These are phyloP conservation scores for Varanus salvator DNA, from an alignment of 2,113 vertebrate species.

Conservation along the genomic window DNA sequence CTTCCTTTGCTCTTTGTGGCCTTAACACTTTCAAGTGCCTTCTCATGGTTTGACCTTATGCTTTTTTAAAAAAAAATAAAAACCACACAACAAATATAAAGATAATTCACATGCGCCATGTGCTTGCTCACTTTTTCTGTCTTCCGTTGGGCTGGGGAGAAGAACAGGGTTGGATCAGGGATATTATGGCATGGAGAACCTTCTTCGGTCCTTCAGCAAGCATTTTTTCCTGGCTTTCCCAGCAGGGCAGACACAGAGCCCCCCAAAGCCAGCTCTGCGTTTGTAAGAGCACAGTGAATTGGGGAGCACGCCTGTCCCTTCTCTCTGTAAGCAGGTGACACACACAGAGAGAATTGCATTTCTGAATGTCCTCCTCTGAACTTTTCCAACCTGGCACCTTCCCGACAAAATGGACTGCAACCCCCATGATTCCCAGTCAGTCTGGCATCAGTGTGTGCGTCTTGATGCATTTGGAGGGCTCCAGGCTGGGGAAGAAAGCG, in stretches of 20 bases:
- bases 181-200: neutral
- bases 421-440: too few relatives aligned
- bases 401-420: too few relatives aligned
- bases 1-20: neutral
- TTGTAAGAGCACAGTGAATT: too few relatives aligned
- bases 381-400: too few relatives aligned
- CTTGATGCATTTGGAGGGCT: too few relatives aligned
- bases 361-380: too few relatives aligned
- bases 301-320: neutral
- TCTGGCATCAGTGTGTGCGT: too few relatives aligned
- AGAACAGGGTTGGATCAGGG: neutral
- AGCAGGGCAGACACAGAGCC: neutral
- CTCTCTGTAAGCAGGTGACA: neutral
- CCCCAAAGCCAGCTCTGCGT: neutral
- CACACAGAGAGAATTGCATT: too few relatives aligned
- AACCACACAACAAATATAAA: neutral
- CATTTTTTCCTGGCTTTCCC: neutral
- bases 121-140: neutral
- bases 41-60: neutral
- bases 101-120: too few relatives aligned
- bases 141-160: neutral
- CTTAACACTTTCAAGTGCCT: conserved; percentile 20
- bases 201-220: too few relatives aligned
- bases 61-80: neutral
- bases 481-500: too few relatives aligned